Evolutionary conservation across 2,797 vertebrate species (phyloP).

Genomic region (Garrulus glandarius): DNA sequence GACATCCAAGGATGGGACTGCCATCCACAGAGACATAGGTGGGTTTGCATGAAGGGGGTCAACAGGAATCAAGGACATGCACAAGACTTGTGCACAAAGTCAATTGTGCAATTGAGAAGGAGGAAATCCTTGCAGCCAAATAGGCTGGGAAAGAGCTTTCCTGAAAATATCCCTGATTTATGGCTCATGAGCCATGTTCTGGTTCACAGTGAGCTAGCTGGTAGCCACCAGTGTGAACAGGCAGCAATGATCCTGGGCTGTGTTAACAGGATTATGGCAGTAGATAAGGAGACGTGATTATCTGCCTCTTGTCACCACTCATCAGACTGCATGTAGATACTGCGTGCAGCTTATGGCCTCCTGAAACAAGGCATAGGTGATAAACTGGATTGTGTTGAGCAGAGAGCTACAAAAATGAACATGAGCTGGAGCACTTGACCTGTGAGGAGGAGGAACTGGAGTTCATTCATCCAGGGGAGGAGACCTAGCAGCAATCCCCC

Average conservation of each 20-base stretch:
- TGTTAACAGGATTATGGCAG: neutral
- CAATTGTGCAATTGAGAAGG: neutral
- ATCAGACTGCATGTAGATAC: neutral
- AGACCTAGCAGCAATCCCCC: accelerated
- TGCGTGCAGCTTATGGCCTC: neutral
- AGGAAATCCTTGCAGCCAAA: neutral
- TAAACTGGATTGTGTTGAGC: neutral
- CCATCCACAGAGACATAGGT: neutral
- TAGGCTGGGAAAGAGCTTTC: neutral
- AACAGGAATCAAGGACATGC: neutral
- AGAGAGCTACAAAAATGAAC: neutral
- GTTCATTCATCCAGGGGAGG: neutral
- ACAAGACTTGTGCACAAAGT: neutral
- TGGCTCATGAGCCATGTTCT: neutral
- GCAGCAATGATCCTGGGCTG: neutral
- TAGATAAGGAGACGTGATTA: neutral
- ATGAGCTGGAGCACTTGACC: neutral
- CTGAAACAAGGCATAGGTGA: neutral
- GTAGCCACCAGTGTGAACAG: neutral
- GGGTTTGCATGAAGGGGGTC: neutral
- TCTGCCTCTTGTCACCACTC: neutral
- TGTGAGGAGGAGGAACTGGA: neutral
- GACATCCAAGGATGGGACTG: neutral
- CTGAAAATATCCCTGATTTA: neutral
- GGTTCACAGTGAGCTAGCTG: neutral